Evolutionary conservation across 1,140 invertebrate genomes (phyloP), one percentile per base, ranked within the genome.

Genomic region (Oryctes rhinoceros): DNA sequence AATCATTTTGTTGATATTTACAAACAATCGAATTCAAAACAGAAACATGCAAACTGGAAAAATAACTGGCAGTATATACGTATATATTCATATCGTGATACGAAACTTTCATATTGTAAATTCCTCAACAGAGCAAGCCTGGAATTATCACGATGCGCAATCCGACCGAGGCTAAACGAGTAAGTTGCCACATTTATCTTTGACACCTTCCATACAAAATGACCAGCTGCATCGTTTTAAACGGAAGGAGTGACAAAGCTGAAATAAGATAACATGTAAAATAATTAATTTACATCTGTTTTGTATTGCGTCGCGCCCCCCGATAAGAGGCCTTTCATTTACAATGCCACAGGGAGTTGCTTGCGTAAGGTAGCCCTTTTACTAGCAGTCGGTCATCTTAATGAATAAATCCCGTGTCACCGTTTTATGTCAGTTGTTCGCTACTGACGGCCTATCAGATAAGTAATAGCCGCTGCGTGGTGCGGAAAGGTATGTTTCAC

Each of bases 231-330:
- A 59, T 59, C 53, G 18, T 59, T 59, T 59, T 59, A 59, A n/a
- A 59, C n/a, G 53, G 15, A 59, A 44, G 53, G 13, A 59, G 53
- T 15, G 15, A 59, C 15, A 59, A 59, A 59, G 53, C 53, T 59
- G 15, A 59, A 59, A 6, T 18, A 59, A 59, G 53, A 59, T 59
- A 59, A 59, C 53, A n/a, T 18, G 18, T 59, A 59, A 59, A 59
- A 59, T 59, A 59, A 59, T 59, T 59, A 59, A 59, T 59, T 59
- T 59, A 59, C 53, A 59, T 59, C 53, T 59, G 53, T 18, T 59
- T 59, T 18, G 53, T 18, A 15, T 59, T 59, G 53, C 15, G 53
- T 3, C 53, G 15, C 15, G 13, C 15, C 13, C 53, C 53, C 53
- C 53, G 53, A 59, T 59, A 59, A 59, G 53, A 59, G 13, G 7